phyloP scores from a whole-genome alignment of 2,797 vertebrate species.

The Lepilemur ruficaudatus region DNA sequence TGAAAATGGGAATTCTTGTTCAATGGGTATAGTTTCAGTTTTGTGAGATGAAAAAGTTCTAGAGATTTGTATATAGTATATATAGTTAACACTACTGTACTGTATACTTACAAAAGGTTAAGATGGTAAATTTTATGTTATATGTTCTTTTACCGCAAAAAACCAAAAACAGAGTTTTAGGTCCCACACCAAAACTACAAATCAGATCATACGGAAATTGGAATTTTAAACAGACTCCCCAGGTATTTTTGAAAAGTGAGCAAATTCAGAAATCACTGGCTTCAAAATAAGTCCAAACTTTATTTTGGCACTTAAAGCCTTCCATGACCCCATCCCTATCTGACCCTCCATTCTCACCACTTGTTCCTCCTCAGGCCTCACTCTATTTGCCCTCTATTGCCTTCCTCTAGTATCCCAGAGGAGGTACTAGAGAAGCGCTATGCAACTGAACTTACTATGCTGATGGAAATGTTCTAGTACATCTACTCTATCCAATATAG shows the following conservation, averaged over 20 bases:
- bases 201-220: background rate
- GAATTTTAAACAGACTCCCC: background rate
- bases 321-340: background rate
- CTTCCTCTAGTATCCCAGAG: background rate
- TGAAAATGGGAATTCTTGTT: background rate
- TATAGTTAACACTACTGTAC: background rate
- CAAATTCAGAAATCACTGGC: constrained; percentile 33
- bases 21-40: background rate
- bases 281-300: background rate
- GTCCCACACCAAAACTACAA: background rate
- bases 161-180: background rate
- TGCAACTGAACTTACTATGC: background rate
- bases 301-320: background rate
- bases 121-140: background rate
- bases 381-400: background rate
- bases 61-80: background rate
- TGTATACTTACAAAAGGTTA: background rate
- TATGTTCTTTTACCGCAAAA: background rate
- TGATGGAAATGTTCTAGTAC: background rate
- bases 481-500: background rate
- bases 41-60: background rate
- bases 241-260: background rate
- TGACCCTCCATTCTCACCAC: background rate
- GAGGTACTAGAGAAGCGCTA: background rate
- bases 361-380: background rate